These are phyloP conservation scores for Panorpa germanica DNA, from an alignment of 2,888 invertebrate species.

Conservation along the genomic window DNA sequence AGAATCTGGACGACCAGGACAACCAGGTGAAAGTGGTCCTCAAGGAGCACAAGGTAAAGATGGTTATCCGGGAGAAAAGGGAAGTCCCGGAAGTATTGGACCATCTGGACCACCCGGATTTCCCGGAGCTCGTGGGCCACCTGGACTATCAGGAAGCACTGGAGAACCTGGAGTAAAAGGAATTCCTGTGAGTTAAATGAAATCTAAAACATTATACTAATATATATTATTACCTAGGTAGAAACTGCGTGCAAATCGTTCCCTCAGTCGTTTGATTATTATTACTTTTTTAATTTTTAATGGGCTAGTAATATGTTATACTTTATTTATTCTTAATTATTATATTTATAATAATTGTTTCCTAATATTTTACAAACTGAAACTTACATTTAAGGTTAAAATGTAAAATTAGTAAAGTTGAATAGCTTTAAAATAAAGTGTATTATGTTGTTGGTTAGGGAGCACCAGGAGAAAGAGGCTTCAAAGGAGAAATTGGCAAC, in stretches of 20 bases:
- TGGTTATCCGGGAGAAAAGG: conserved; percentile 65
- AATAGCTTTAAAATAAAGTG: too few species aligned
- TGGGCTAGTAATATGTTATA: too few species aligned
- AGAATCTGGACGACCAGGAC: conserved; percentile 61
- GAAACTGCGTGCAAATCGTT: too few species aligned
- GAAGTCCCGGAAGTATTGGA: conserved; percentile 53
- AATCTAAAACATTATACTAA: too few species aligned
- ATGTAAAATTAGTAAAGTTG: too few species aligned
- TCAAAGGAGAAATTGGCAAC: conserved; percentile 56
- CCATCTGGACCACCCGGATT: conserved; percentile 61
- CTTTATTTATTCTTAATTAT: too few species aligned
- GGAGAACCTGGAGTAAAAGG: conserved; percentile 62
- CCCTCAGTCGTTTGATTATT: too few species aligned
- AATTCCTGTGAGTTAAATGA: conserved; percentile 34
- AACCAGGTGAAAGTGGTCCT: conserved; percentile 55
- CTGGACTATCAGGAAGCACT: conserved; percentile 52
- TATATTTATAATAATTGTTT: too few species aligned
- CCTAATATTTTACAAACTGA: too few species aligned
- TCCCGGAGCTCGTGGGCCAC: conserved; percentile 60
- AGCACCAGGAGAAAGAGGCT: conserved; percentile 56
- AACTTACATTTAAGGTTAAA: too few species aligned
- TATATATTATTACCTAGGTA: too few species aligned
- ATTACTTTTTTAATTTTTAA: too few species aligned
- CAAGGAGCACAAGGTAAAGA: conserved; percentile 62
- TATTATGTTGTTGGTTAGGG: conserved; percentile 36